Evolutionary conservation across 2,888 invertebrate genomes (phyloP).

Genomic region (Eumerus sabulonum): DNA sequence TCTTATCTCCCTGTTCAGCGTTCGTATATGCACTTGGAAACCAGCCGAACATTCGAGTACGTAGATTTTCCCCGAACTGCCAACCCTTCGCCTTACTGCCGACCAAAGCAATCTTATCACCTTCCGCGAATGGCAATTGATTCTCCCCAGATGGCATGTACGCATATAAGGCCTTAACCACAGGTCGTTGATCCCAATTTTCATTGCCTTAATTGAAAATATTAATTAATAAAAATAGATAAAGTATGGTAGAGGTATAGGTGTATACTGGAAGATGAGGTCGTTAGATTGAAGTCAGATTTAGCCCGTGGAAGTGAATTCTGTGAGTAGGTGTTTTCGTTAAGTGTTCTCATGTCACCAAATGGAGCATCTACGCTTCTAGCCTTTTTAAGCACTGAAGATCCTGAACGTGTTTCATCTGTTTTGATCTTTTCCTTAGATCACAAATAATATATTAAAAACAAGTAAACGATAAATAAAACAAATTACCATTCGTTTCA

Average conservation of each 20-base stretch:
- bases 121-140: constrained; percentile 94
- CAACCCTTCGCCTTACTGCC: constrained; percentile 96
- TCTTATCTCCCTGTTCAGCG: constrained; percentile 79
- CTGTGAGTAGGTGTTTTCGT: constrained; percentile 80
- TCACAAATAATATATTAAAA: neutral
- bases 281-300: constrained; percentile 91
- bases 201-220: constrained; percentile 71
- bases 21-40: constrained; percentile 97
- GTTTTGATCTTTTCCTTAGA: constrained; percentile 77
- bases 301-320: constrained; percentile 85
- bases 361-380: constrained; percentile 94
- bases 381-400: constrained; percentile 90
- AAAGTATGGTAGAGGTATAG: too few species aligned
- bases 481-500: constrained; percentile 48
- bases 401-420: constrained; percentile 84
- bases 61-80: constrained; percentile 97
- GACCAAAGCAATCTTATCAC: constrained; percentile 91
- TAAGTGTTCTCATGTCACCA: constrained; percentile 86
- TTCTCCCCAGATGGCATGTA: constrained; percentile 94
- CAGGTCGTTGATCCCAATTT: constrained; percentile 84
- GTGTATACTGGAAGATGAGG: constrained; percentile 73
- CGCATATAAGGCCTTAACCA: constrained; percentile 92
- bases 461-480: too few species aligned
- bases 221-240: constrained; percentile 11
- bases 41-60: constrained; percentile 96